A percentile compares a stretch with the other conserved stretches of the same genome.
Conservation (phyloP, 2,113 vertebrate species). For the Scomber japonicus region DNA sequence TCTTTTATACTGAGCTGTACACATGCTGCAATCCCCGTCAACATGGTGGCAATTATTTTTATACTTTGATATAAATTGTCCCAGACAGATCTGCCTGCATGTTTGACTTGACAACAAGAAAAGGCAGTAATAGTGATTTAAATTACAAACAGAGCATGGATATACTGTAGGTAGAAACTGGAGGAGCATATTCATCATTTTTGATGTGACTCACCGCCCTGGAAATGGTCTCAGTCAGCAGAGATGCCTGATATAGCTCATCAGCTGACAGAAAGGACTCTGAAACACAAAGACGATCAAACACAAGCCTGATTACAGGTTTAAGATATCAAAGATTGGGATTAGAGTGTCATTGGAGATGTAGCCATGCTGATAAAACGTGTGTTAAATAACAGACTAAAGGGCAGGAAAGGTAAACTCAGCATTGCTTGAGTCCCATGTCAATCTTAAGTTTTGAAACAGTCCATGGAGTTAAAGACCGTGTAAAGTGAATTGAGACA, state of each 20-base stretch:
- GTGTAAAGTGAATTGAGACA: too few species aligned
- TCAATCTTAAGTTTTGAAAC: too few species aligned
- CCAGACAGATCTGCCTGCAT: not conserved
- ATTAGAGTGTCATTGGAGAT: not conserved
- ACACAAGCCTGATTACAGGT: conserved; percentile 30
- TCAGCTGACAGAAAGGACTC: conserved; percentile 30
- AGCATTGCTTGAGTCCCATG: too few species aligned
- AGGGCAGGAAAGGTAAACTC: not conserved
- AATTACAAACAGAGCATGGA: conserved; percentile 1
- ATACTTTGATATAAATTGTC: conserved; percentile 38
- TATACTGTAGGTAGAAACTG: not conserved
- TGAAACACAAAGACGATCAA: conserved; percentile 39
- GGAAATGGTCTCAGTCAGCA: conserved; percentile 14
- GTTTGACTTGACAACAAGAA: conserved; percentile 5
- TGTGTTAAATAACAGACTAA: not conserved
- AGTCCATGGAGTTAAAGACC: too few species aligned
- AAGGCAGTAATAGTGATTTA: not conserved
- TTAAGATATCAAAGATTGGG: conserved; percentile 18
- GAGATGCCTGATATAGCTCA: conserved; percentile 7
- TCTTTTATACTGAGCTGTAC: not conserved
- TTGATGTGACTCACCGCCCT: conserved; percentile 14
- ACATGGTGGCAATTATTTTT: conserved; percentile 5
- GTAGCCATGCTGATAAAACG: not conserved
- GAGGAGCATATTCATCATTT: not conserved
- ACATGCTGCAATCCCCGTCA: not conserved